phyloP scores from a whole-genome alignment of 2,888 invertebrate species.

The Amblyjoppa fuscipennis region DNA sequence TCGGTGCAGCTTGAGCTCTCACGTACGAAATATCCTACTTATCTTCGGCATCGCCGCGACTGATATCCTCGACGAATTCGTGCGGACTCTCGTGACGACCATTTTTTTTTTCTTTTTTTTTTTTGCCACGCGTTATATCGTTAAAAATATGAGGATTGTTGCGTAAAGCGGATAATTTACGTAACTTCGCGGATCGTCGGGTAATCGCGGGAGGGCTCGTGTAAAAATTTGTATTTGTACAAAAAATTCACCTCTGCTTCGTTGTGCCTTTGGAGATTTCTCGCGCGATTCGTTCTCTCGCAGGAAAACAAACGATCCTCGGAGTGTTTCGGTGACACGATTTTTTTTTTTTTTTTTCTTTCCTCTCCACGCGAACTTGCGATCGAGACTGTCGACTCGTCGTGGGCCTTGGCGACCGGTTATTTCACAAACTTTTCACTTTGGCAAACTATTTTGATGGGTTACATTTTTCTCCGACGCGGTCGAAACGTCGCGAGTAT shows the following conservation, averaged over 20 bases:
- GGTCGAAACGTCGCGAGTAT: not conserved
- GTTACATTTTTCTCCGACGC: not conserved
- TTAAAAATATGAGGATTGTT: not conserved
- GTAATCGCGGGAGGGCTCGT: not conserved
- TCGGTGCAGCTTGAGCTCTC: conserved; percentile 25
- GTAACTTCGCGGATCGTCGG: not conserved
- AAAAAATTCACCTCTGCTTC: not conserved
- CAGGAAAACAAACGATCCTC: conserved; percentile 9
- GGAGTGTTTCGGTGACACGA: not conserved
- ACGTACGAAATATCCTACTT: not conserved
- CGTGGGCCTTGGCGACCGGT: not conserved
- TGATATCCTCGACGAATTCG: not conserved
- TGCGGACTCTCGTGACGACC: not conserved
- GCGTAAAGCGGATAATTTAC: not conserved
- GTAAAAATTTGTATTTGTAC: not conserved
- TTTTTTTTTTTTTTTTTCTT: not conserved
- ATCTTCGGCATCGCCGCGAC: not conserved
- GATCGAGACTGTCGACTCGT: not conserved
- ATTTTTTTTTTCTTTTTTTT: not conserved
- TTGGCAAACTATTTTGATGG: not conserved
- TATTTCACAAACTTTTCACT: not conserved
- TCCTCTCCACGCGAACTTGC: not conserved
- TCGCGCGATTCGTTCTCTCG: not conserved
- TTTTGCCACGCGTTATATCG: not conserved
- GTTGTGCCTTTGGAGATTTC: not conserved